Conservation (phyloP, 2,797 vertebrate genomes). For the Sebastes taczanowskii region DNA sequence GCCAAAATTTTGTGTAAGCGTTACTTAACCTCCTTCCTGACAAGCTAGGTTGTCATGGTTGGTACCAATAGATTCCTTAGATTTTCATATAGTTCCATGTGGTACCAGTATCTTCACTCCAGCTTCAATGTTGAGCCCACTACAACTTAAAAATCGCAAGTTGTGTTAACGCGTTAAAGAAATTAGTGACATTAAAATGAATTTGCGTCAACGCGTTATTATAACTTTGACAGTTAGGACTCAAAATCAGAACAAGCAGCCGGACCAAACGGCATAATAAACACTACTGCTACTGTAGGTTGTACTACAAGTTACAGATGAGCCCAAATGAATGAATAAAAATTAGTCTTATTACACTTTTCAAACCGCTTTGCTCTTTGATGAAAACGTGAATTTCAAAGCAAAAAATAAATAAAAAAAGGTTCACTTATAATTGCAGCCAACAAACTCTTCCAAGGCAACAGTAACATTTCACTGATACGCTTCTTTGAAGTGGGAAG, state of each 20-base stretch:
- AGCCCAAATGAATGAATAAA: background rate
- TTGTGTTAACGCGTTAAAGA: background rate
- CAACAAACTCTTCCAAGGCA: constrained; percentile 31
- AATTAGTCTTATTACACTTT: constrained; percentile 5
- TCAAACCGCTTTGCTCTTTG: background rate
- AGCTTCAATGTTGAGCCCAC: background rate
- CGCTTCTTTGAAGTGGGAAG: constrained; percentile 59
- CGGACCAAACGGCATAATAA: background rate
- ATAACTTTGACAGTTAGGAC: background rate
- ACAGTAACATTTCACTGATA: constrained; percentile 43
- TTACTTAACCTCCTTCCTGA: background rate
- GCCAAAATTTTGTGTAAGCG: rapidly evolving
- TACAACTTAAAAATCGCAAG: background rate
- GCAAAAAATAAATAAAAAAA: background rate
- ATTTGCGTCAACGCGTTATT: no score
- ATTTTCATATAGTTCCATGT: background rate
- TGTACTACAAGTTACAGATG: background rate
- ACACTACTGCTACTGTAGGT: background rate
- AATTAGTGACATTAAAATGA: no score
- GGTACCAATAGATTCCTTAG: background rate
- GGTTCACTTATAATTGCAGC: constrained; percentile 33
- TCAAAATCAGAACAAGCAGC: background rate
- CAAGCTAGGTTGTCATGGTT: background rate
- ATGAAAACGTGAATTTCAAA: constrained; percentile 35
- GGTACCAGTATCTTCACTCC: background rate